phyloP scores from a whole-genome alignment of 2,888 invertebrate species.

The Parapristionchus giblindavisi region DNA sequence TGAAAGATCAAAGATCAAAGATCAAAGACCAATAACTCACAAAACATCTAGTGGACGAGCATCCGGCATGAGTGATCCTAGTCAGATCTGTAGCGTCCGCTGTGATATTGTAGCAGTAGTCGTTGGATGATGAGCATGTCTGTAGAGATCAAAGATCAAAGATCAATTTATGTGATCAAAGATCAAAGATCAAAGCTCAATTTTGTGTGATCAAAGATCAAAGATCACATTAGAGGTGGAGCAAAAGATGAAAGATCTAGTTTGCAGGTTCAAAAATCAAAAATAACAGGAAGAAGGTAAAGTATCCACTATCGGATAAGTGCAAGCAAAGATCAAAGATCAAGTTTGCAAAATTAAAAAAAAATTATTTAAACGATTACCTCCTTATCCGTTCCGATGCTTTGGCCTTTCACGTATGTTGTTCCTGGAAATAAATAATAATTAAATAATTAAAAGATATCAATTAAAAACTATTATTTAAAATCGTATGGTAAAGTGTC shows the following conservation, averaged over 20 bases:
- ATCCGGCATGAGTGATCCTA: slow-evolving; percentile 20
- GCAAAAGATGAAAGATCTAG: neutral
- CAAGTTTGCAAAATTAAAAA: too few species aligned
- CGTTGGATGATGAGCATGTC: slow-evolving; percentile 3
- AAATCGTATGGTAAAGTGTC: too few species aligned
- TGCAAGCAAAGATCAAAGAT: neutral
- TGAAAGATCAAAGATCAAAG: neutral
- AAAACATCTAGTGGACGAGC: slow-evolving; percentile 31
- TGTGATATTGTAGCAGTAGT: slow-evolving; percentile 36
- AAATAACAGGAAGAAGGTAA: neutral
- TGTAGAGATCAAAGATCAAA: neutral
- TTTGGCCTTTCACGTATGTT: slow-evolving; percentile 24
- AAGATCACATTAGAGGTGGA: neutral
- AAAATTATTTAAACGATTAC: neutral
- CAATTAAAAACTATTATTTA: too few species aligned
- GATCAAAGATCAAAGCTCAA: neutral
- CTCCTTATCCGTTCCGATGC: slow-evolving; percentile 28
- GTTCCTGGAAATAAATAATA: neutral
- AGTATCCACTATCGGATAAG: too few species aligned
- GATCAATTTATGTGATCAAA: neutral
- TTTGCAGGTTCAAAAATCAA: too few species aligned
- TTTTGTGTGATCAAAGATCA: neutral
- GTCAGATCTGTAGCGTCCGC: slow-evolving; percentile 15
- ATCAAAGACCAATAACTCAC: neutral
- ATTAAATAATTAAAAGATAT: too few species aligned